These are phyloP conservation scores for Geodia barretti DNA, from an alignment of 37 sponge, comb jelly and placozoan genomes.

Conservation along the genomic window DNA sequence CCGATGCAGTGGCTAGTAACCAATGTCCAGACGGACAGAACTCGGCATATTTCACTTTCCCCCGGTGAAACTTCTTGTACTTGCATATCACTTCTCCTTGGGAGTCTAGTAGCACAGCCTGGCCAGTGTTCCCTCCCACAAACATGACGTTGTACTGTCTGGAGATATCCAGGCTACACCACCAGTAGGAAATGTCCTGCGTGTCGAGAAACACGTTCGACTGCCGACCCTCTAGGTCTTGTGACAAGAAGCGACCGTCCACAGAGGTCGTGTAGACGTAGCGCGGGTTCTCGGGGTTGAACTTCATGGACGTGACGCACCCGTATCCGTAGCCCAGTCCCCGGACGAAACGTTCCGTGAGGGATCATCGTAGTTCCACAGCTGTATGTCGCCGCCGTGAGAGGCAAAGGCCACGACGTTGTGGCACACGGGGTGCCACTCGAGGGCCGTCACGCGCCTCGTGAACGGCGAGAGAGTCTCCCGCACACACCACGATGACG, in stretches of 20 bases:
- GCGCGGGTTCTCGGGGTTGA: slow-evolving; percentile 28
- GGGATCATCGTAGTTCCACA: slow-evolving; percentile 45
- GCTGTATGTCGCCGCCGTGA: slow-evolving; percentile 63
- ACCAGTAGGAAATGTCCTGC: slow-evolving; percentile 37
- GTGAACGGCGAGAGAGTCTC: slow-evolving; percentile 48
- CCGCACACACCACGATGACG: slow-evolving; percentile 39
- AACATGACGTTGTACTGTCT: slow-evolving; percentile 10
- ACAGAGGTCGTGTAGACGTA: slow-evolving; percentile 58
- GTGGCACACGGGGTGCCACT: slow-evolving; percentile 55
- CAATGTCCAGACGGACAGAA: slow-evolving; percentile 45
- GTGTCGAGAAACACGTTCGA: slow-evolving; percentile 56
- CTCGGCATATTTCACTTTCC: slow-evolving; percentile 62
- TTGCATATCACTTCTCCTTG: slow-evolving; percentile 1
- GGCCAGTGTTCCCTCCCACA: slow-evolving; percentile 52
- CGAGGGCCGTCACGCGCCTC: slow-evolving; percentile 45
- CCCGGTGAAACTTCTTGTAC: slow-evolving; percentile 47
- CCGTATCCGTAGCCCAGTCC: slow-evolving; percentile 68
- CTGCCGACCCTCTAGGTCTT: slow-evolving; percentile 50
- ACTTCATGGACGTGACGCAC: slow-evolving; percentile 60
- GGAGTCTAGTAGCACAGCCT: slow-evolving; percentile 28
- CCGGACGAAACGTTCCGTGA: slow-evolving; percentile 16
- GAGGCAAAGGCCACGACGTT: slow-evolving; percentile 56
- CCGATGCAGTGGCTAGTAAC: slow-evolving; percentile 59
- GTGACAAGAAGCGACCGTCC: slow-evolving; percentile 49
- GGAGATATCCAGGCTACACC: slow-evolving; percentile 28